Percentiles rank a stretch among this genome's conserved stretches.
Conservation (phyloP, 2,797 vertebrate genomes). For the Lepus oiostolus region DNA sequence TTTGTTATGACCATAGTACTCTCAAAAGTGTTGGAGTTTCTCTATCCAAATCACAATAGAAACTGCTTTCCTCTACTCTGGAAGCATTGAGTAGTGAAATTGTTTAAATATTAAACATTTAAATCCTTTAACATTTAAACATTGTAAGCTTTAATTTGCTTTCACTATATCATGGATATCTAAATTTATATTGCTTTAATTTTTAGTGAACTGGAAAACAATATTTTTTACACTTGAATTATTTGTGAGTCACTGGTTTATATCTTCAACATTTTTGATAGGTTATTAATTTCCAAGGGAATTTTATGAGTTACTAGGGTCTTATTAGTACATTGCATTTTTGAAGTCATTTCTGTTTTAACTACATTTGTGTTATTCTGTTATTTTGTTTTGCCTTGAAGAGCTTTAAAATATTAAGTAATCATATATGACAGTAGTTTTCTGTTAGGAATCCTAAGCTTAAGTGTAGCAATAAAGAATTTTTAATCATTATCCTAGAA, state of each 20-base stretch:
- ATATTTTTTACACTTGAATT: neutral
- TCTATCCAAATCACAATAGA: neutral
- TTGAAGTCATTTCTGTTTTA: neutral
- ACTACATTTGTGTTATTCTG: neutral
- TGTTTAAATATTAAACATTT: neutral
- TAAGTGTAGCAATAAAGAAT: neutral
- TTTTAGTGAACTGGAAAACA: neutral
- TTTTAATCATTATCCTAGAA: neutral
- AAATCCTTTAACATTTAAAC: neutral
- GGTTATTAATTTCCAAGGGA: neutral
- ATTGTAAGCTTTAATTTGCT: neutral
- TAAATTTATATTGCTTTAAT: neutral
- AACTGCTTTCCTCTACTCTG: neutral
- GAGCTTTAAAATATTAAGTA: neutral
- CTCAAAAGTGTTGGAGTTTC: neutral
- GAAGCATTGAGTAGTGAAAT: neutral
- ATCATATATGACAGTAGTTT: neutral
- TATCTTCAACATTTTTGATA: neutral
- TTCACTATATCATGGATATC: neutral
- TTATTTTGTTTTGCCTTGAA: neutral
- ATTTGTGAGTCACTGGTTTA: neutral
- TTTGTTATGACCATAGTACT: neutral
- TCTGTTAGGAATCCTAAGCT: neutral
- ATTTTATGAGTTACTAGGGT: neutral
- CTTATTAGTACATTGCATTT: neutral